Evolutionary conservation across 2,797 vertebrate genomes (phyloP).

Genomic region (Pygocentrus nattereri): DNA sequence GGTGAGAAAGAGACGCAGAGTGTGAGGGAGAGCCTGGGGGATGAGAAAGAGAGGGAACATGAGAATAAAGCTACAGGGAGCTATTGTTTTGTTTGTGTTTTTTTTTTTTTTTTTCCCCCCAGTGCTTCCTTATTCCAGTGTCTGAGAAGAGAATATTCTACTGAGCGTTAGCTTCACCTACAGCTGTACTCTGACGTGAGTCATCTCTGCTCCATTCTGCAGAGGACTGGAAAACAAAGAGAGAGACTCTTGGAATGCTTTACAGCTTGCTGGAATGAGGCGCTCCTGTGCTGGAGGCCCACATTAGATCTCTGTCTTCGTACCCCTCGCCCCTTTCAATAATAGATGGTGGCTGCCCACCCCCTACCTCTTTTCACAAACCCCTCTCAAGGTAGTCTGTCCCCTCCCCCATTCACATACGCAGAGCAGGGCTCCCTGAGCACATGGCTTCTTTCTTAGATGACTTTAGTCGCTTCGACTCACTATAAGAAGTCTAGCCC

Average conservation of each 20-base stretch:
- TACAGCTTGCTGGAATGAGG: slow-evolving; percentile 5
- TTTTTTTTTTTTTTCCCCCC: no score
- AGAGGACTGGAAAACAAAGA: neutral
- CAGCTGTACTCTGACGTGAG: slow-evolving; percentile 5
- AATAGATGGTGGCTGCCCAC: slow-evolving; percentile 1
- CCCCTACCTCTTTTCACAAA: neutral
- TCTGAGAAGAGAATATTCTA: neutral
- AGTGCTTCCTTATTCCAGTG: neutral
- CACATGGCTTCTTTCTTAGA: neutral
- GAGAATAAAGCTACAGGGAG: slow-evolving; percentile 30
- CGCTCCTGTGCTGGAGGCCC: slow-evolving; percentile 13
- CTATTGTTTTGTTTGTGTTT: slow-evolving; percentile 3
- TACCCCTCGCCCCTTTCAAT: slow-evolving; percentile 23
- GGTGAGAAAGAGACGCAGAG: slow-evolving; percentile 39
- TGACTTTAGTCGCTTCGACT: neutral
- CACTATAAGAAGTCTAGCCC: neutral
- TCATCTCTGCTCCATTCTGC: slow-evolving; percentile 20
- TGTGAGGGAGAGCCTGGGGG: slow-evolving; percentile 2
- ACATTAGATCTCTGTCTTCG: slow-evolving; percentile 26
- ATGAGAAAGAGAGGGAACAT: slow-evolving; percentile 39
- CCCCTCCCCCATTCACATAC: slow-evolving; percentile 18
- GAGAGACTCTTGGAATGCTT: neutral
- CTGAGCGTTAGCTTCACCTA: slow-evolving; percentile 36
- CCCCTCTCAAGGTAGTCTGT: slow-evolving; percentile 14
- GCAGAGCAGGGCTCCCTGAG: neutral